A percentile compares a stretch with the other conserved stretches of the same genome.
These are phyloP conservation scores for Eilema depressum DNA, from an alignment of 2,888 invertebrate species.

Conservation along the genomic window DNA sequence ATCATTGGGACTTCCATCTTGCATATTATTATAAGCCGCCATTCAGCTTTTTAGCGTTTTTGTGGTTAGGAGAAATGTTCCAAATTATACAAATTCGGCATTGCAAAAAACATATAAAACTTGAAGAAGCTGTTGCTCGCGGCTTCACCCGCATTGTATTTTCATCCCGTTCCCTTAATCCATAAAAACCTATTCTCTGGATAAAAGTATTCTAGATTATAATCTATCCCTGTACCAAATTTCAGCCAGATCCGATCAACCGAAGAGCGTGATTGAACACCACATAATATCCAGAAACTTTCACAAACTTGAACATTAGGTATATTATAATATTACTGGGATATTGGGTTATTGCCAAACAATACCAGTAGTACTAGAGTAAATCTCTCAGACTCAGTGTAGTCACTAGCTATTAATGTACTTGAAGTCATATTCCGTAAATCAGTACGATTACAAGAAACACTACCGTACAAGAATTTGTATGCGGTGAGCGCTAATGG, in stretches of 20 bases:
- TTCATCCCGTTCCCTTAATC: no score
- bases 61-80: not conserved
- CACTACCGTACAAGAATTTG: constrained; percentile 64
- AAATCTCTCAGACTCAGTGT: not conserved
- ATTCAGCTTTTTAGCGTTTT: not conserved
- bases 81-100: not conserved
- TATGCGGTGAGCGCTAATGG: constrained; percentile 69
- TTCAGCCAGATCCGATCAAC: no score
- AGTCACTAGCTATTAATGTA: constrained; percentile 18
- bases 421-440: constrained; percentile 59
- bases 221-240: no score
- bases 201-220: no score
- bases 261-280: no score
- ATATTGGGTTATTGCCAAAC: constrained; percentile 13
- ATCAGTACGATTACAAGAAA: constrained; percentile 58
- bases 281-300: no score
- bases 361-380: constrained; percentile 16
- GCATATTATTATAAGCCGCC: not conserved
- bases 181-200: no score
- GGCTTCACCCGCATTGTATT: no score
- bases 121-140: no score
- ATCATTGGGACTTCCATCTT: not conserved
- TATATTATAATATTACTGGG: no score
- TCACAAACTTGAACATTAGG: no score
- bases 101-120: no score